Percentiles rank a stretch among this genome's conserved stretches.
Evolutionary conservation across 2,113 vertebrate genomes (phyloP).

Genomic region (Tautogolabrus adspersus): DNA sequence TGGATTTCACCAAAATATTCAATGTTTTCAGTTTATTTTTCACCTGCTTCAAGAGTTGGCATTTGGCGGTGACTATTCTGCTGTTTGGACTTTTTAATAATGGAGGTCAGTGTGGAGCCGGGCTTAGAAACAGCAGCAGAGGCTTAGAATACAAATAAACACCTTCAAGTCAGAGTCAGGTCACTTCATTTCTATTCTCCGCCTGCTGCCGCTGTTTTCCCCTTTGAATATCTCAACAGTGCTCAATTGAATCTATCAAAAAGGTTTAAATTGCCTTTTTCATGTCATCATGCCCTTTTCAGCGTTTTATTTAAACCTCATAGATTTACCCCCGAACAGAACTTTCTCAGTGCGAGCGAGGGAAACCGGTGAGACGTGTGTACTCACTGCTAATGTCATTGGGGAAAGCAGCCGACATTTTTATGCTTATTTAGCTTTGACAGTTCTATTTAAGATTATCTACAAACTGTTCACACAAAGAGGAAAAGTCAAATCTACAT

Average conservation of each 20-base stretch:
- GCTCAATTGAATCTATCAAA: not conserved
- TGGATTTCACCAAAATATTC: not conserved
- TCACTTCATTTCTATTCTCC: not conserved
- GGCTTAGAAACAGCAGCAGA: not conserved
- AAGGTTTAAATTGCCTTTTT: not conserved
- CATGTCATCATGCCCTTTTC: not conserved
- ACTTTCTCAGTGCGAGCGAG: constrained; percentile 6
- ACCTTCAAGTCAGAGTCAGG: not conserved
- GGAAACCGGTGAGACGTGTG: not conserved
- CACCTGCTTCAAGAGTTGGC: not conserved
- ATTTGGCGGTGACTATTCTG: not conserved
- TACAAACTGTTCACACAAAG: constrained; percentile 1
- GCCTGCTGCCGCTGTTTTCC: not conserved
- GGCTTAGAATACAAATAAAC: not conserved
- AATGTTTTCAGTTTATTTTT: not conserved
- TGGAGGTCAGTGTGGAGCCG: not conserved
- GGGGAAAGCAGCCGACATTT: not conserved
- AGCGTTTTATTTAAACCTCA: not conserved
- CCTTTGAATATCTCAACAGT: not conserved
- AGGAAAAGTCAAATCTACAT: constrained; percentile 26
- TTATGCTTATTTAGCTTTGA: constrained; percentile 14
- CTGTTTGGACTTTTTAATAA: not conserved
- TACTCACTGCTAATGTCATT: not conserved
- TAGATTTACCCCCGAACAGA: not conserved
- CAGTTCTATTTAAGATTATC: constrained; percentile 7